Evolutionary conservation across 2,888 invertebrate genomes (phyloP).

Genomic region (Andrena fulva): DNA sequence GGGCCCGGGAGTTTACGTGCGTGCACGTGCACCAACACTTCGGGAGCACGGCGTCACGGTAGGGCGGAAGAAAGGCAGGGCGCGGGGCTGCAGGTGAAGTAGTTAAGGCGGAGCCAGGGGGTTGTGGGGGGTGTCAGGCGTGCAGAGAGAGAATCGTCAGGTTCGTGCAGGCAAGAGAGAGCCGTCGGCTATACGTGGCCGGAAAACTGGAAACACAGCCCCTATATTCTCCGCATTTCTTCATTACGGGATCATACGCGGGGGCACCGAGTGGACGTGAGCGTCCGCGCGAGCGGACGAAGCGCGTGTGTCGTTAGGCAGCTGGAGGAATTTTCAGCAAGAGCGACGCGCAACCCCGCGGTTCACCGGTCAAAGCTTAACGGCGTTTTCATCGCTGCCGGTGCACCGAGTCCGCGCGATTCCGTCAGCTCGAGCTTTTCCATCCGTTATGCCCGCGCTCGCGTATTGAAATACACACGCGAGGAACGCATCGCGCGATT

Average conservation of each 20-base stretch:
- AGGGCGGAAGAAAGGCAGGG: constrained; percentile 10
- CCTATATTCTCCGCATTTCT: constrained; percentile 77
- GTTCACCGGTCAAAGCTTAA: constrained; percentile 63
- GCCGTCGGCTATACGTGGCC: constrained; percentile 75
- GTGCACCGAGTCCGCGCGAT: constrained; percentile 23
- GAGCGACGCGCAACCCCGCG: constrained; percentile 40
- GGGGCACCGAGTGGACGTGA: constrained; percentile 54
- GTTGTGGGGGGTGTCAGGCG: constrained; percentile 1
- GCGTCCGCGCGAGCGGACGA: background rate
- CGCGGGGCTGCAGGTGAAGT: constrained; percentile 3
- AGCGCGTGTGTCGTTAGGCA: constrained; percentile 41
- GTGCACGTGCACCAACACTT: constrained; percentile 4
- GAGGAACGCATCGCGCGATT: constrained; percentile 19
- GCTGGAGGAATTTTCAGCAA: constrained; percentile 55
- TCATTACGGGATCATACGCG: constrained; percentile 77
- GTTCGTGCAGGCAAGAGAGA: constrained; percentile 77
- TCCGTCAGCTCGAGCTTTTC: constrained; percentile 34
- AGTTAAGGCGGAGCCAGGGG: constrained; percentile 20
- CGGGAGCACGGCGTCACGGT: background rate
- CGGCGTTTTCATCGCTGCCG: constrained; percentile 36
- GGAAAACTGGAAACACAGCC: constrained; percentile 74
- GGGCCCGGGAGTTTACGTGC: constrained; percentile 23
- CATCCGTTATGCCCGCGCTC: constrained; percentile 34
- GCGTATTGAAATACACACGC: constrained; percentile 23
- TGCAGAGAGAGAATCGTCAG: constrained; percentile 46